Percentiles rank a stretch among this genome's conserved stretches.
Conservation (phyloP, 2,888 invertebrate species). For the Macrophya annulata region DNA sequence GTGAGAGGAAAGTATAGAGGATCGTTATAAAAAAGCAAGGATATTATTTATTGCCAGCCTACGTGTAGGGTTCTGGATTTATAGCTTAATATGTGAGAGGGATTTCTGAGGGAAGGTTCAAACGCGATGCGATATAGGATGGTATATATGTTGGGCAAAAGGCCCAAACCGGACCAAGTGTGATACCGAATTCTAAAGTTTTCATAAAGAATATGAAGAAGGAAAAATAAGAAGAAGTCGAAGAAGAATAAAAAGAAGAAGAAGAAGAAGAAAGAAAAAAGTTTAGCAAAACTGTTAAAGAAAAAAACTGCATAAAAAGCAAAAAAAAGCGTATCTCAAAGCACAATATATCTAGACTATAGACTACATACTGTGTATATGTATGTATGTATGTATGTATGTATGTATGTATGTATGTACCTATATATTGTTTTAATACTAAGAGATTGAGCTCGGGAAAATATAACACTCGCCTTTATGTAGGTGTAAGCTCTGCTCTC, state of each 20-base stretch:
- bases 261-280: background rate
- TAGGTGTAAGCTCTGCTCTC: constrained; percentile 78
- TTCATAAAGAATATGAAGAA: background rate
- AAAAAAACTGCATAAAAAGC: background rate
- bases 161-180: background rate
- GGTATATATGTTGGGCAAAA: background rate
- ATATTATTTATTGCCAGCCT: constrained; percentile 52
- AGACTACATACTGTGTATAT: too few relatives aligned
- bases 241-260: background rate
- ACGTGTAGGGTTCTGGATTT: constrained; percentile 41
- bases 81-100: constrained; percentile 49
- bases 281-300: background rate
- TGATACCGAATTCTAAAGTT: background rate
- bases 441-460: background rate
- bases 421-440: background rate
- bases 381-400: background rate
- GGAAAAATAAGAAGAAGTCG: background rate
- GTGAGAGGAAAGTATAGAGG: background rate
- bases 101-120: constrained; percentile 30
- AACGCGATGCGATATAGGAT: background rate
- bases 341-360: background rate
- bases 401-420: background rate
- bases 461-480: constrained; percentile 73
- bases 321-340: too few relatives aligned
- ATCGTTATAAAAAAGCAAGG: constrained; percentile 47